Base-by-base conservation (phyloP, 1,140 invertebrate genomes). In the Megathymus violae region DNA sequence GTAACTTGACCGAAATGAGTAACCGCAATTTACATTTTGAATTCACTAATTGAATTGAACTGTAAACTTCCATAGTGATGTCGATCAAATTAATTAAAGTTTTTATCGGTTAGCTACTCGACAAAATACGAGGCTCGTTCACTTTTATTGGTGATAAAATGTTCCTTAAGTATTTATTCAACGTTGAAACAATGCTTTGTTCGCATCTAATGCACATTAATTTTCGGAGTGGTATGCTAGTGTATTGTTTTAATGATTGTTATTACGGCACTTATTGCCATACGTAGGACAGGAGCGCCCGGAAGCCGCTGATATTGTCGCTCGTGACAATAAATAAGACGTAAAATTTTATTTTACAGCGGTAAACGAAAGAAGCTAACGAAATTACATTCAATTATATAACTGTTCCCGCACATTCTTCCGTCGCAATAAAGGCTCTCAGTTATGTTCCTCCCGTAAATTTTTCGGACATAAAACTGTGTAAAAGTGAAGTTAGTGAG, bases 391-490 rank as follows among this genome's bases (percentile, higher is more conserved):
- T 89, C 88, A 90, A 90, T 90, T 89, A 88, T 76, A 72, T 64
- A 69, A 77, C 70, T 74, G 64, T 69, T 79, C 72, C 82, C 75
- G 82, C 76, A 79, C 85, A 90, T 90, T 86, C 86, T 74, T 64
- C 68, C 56, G 60, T 67, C 41, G 88, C 85, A 86, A 91, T 91
- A 91, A 91, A 89, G 79, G 74, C 76, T 62, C 74, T 80, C 58
- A 78, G 71, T 74, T 78, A 80, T 80, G 82, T 83, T 80, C 70
- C 59, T 69, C 75, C 84, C 88, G 88, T 91, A 89, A 86, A 89
- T 91, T 89, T 90, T 91, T 91, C 81, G 81, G 82, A 91, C 88
- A 75, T 91, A 91, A 91, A 91, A 89, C 84, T 85, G 70, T 82
- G 79, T 84, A 91, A 89, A 91, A 91, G 85, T 88, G 78, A 82